Conservation (phyloP, 2,888 invertebrate species). For the Vanessa cardui region DNA sequence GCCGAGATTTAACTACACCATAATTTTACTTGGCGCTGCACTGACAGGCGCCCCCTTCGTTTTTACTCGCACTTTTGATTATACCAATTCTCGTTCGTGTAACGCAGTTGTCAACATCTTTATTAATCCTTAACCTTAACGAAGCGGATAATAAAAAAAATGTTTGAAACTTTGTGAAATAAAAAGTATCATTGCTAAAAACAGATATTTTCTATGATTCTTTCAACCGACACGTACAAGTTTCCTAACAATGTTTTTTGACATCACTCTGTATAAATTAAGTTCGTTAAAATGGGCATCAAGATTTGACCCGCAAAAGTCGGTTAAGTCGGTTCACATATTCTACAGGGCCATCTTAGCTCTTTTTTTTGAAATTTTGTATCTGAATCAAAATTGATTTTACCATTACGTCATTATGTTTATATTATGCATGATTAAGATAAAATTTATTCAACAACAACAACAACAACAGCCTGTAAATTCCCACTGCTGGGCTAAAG, state of each 20-base stretch:
- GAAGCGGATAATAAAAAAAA: conserved; percentile 7
- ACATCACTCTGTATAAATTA: background rate
- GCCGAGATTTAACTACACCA: conserved; percentile 50
- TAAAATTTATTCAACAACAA: too few relatives aligned
- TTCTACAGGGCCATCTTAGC: too few relatives aligned
- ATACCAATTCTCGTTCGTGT: conserved; percentile 13
- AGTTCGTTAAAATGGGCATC: background rate
- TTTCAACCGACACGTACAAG: background rate
- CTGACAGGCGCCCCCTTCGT: conserved; percentile 37
- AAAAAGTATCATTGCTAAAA: background rate
- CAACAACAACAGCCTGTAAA: too few relatives aligned
- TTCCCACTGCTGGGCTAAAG: too few relatives aligned
- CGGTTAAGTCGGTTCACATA: background rate
- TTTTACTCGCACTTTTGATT: conserved; percentile 32
- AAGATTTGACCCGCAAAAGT: background rate
- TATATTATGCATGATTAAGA: too few relatives aligned
- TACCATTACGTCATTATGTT: too few relatives aligned
- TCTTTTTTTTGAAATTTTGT: too few relatives aligned
- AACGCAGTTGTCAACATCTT: conserved; percentile 18
- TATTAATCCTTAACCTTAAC: conserved; percentile 6
- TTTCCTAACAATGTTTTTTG: background rate
- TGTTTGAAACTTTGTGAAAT: background rate
- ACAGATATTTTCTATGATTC: background rate
- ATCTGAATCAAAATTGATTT: too few relatives aligned
- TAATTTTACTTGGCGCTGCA: conserved; percentile 49